phyloP scores from a whole-genome alignment of 2,797 vertebrate species.

The Enteromius mattozi region DNA sequence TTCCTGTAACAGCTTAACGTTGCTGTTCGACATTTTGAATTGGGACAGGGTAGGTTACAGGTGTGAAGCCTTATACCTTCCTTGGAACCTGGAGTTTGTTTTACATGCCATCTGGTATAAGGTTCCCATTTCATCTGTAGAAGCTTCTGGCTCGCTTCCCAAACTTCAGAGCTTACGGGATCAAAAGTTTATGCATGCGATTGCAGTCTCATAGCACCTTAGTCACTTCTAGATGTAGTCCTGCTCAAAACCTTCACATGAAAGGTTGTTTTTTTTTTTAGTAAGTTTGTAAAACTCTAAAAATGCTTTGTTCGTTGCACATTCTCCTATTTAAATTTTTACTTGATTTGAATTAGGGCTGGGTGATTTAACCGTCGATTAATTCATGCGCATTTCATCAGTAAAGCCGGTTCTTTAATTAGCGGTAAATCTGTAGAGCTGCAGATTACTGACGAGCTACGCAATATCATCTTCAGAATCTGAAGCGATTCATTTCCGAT shows the following conservation, averaged over 20 bases:
- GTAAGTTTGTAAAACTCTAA: background rate
- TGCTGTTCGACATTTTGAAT: conserved; percentile 23
- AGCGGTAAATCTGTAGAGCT: too few relatives aligned
- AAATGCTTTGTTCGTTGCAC: background rate
- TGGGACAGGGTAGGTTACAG: conserved; percentile 52
- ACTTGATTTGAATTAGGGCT: background rate
- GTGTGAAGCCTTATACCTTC: conserved; percentile 31
- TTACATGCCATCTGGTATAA: conserved; percentile 32
- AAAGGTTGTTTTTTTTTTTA: background rate
- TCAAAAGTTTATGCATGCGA: background rate
- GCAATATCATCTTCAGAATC: too few relatives aligned
- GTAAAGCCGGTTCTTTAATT: too few relatives aligned
- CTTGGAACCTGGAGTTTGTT: conserved; percentile 20
- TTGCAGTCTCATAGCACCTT: conserved; percentile 3
- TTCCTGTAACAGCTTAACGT: conserved; percentile 43
- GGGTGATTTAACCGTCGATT: too few relatives aligned
- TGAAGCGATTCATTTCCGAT: too few relatives aligned
- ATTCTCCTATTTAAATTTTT: background rate
- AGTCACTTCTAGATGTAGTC: background rate
- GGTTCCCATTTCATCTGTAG: conserved; percentile 8
- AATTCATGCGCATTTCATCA: too few relatives aligned
- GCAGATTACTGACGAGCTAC: too few relatives aligned
- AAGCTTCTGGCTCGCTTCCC: conserved; percentile 14
- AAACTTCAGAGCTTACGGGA: background rate
- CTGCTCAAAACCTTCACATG: background rate